These are phyloP conservation scores for Lates calcarifer DNA, from an alignment of 2,113 vertebrate genomes.

Conservation along the genomic window DNA sequence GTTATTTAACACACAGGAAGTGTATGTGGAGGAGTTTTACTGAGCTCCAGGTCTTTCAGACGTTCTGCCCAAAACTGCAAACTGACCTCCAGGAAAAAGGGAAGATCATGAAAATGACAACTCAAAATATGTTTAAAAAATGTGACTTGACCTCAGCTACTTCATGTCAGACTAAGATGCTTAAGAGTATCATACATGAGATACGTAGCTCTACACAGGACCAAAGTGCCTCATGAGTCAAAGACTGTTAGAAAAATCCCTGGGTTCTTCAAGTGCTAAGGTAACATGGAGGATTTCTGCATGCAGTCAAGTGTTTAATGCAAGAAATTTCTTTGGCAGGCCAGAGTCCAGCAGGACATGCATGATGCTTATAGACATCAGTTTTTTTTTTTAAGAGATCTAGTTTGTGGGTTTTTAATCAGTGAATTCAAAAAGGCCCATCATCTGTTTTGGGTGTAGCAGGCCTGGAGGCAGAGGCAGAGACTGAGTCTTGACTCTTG, in stretches of 20 bases:
- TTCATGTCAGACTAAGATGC: not conserved
- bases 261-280: slow-evolving; percentile 47
- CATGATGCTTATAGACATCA: slow-evolving; percentile 76
- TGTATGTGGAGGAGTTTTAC: no score
- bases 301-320: slow-evolving; percentile 94
- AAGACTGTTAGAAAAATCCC: slow-evolving; percentile 54
- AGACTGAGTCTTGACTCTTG: slow-evolving; percentile 90
- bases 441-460: slow-evolving; percentile 89
- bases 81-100: not conserved
- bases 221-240: slow-evolving; percentile 26
- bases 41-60: not conserved
- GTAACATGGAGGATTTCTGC: slow-evolving; percentile 75
- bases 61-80: not conserved
- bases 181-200: not conserved
- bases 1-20: not conserved
- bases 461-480: slow-evolving; percentile 87
- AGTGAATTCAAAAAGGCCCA: slow-evolving; percentile 89
- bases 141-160: not conserved
- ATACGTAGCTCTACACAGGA: not conserved
- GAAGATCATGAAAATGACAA: not conserved
- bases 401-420: slow-evolving; percentile 35
- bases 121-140: not conserved
- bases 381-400: slow-evolving; percentile 52
- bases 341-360: slow-evolving; percentile 97
- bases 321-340: slow-evolving; percentile 92